Percentiles rank a stretch among this genome's conserved stretches.
Evolutionary conservation across 2,113 vertebrate species (phyloP).

Genomic region (Etia nguti): DNA sequence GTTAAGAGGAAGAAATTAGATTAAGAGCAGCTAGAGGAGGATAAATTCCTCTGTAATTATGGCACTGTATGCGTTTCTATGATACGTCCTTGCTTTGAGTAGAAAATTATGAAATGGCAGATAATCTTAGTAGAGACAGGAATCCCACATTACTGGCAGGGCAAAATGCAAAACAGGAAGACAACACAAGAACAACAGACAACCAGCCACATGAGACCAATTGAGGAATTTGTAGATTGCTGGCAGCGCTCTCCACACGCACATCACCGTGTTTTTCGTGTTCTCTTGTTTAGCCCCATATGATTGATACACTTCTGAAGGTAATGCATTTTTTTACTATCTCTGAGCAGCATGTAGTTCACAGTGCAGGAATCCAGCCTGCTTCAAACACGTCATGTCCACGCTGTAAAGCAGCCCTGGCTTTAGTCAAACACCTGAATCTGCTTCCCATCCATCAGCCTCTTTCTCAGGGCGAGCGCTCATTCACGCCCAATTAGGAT

Average conservation of each 20-base stretch:
- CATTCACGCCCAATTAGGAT: slow-evolving; percentile 57
- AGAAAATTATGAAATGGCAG: neutral
- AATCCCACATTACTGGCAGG: neutral
- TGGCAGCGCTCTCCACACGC: neutral
- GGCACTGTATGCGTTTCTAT: neutral
- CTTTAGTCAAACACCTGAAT: slow-evolving; percentile 45
- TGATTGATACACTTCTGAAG: neutral
- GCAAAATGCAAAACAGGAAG: slow-evolving; percentile 23
- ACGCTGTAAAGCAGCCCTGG: neutral
- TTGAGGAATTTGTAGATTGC: neutral
- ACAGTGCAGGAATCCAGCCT: neutral
- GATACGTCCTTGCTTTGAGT: neutral
- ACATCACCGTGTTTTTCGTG: slow-evolving; percentile 34
- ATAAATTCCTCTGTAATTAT: neutral
- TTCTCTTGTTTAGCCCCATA: slow-evolving; percentile 3
- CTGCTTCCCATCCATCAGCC: slow-evolving; percentile 21
- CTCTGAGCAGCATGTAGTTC: neutral
- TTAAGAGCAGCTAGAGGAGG: neutral
- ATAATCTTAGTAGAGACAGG: neutral
- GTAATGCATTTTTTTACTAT: neutral
- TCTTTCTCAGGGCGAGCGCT: neutral
- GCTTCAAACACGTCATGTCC: slow-evolving; percentile 13
- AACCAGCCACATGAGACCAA: slow-evolving; percentile 35
- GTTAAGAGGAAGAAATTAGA: neutral
- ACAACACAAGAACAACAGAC: slow-evolving; percentile 25